Conservation (phyloP, 2,888 invertebrate species). For the Aromia moschata region DNA sequence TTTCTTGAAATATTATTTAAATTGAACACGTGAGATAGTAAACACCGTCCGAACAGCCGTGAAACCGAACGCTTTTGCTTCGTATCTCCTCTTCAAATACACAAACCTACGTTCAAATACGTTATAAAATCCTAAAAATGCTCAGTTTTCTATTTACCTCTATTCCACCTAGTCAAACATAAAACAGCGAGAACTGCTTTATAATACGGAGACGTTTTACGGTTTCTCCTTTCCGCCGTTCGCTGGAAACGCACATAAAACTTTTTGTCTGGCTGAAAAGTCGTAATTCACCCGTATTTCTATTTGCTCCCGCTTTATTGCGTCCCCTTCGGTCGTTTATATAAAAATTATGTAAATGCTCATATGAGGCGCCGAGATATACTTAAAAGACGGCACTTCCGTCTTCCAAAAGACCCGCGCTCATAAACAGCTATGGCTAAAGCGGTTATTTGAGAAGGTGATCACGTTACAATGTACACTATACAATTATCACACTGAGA, state of each 20-base stretch:
- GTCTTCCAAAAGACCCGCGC: not conserved
- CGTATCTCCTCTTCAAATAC: not conserved
- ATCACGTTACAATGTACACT: not conserved
- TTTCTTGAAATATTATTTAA: conserved; percentile 7
- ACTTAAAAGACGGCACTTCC: not conserved
- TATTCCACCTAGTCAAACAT: conserved; percentile 2
- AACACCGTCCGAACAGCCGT: not conserved
- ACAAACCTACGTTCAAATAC: not conserved
- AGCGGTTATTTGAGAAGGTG: not conserved
- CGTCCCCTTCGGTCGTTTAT: conserved; percentile 12
- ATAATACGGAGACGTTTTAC: not conserved
- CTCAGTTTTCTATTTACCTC: not conserved
- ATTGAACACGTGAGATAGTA: not conserved
- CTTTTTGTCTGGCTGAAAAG: conserved; percentile 4
- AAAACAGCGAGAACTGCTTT: too few relatives aligned
- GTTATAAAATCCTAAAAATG: conserved; percentile 3
- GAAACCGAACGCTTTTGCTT: not conserved
- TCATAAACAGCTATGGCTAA: not conserved
- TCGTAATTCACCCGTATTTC: conserved; percentile 1
- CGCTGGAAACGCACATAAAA: conserved; percentile 1
- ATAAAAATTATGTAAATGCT: conserved; percentile 15
- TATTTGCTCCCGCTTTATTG: conserved; percentile 16
- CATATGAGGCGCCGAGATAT: not conserved
- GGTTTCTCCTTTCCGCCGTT: conserved; percentile 1
- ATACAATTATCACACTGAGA: not conserved